These are phyloP conservation scores for Ips nitidus DNA, from an alignment of 1,140 invertebrate genomes.

Conservation along the genomic window DNA sequence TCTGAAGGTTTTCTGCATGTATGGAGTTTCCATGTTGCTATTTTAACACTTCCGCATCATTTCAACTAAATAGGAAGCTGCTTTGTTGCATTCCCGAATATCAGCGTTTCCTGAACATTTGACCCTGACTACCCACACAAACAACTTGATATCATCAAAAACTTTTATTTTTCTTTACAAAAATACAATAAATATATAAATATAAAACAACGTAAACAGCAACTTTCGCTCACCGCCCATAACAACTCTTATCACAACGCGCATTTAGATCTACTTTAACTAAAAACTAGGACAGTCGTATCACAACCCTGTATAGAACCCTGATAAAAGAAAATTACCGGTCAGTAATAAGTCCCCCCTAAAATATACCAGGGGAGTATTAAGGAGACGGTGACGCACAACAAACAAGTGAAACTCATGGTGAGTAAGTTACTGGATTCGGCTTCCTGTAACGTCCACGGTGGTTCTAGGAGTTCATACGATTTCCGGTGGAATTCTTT, in stretches of 20 bases:
- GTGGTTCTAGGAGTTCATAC: slow-evolving; percentile 45
- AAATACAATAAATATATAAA: background rate
- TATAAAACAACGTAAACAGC: background rate
- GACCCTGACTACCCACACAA: too few relatives aligned
- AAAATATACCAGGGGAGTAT: slow-evolving; percentile 57
- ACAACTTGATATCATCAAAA: too few relatives aligned
- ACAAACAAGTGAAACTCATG: slow-evolving; percentile 52
- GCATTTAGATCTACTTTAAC: too few relatives aligned
- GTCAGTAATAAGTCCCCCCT: slow-evolving; percentile 29
- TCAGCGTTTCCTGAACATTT: too few relatives aligned
- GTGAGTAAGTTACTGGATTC: slow-evolving; percentile 38
- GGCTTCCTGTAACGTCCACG: slow-evolving; percentile 37
- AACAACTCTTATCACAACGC: background rate
- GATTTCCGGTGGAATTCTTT: slow-evolving; percentile 52
- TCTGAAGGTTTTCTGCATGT: too few relatives aligned
- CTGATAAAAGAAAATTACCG: background rate
- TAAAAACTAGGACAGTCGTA: too few relatives aligned
- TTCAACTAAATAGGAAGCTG: too few relatives aligned
- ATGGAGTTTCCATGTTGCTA: too few relatives aligned
- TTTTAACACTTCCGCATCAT: too few relatives aligned
- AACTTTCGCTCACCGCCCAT: background rate
- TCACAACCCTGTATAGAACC: too few relatives aligned
- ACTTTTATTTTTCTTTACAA: background rate
- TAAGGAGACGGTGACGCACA: slow-evolving; percentile 54
- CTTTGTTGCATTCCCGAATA: too few relatives aligned